These are phyloP conservation scores for Meloidogyne exigua DNA, from an alignment of 1,140 invertebrate genomes.

Conservation along the genomic window DNA sequence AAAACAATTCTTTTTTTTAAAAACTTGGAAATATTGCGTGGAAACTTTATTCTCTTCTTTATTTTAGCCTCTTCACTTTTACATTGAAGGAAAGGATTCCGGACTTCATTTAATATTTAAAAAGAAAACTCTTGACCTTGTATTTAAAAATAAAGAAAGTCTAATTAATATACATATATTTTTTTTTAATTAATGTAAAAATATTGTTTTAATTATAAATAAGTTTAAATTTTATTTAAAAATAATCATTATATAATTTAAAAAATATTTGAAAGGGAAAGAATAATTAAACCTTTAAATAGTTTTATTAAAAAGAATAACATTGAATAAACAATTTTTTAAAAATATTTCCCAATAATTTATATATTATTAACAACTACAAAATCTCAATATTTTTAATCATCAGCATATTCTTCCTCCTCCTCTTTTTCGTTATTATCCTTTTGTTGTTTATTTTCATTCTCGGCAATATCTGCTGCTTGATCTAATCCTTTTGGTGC, in stretches of 20 bases:
- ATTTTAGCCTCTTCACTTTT: neutral
- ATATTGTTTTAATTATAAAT: too few species aligned
- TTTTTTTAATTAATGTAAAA: too few species aligned
- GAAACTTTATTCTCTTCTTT: neutral
- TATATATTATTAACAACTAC: neutral
- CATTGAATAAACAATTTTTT: too few species aligned
- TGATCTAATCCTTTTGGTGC: slow-evolving; percentile 61
- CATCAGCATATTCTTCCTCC: slow-evolving; percentile 32
- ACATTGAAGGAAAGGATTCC: neutral
- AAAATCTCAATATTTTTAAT: slow-evolving; percentile 20
- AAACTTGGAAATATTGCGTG: neutral
- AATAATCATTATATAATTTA: too few species aligned
- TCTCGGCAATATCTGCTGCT: slow-evolving; percentile 50
- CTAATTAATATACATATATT: neutral
- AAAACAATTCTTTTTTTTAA: too few species aligned
- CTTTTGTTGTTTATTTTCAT: slow-evolving; percentile 32
- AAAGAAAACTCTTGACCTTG: neutral
- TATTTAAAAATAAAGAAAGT: neutral
- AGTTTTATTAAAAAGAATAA: too few species aligned
- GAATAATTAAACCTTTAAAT: too few species aligned
- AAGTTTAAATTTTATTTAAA: too few species aligned
- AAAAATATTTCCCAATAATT: neutral
- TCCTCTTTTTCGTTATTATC: slow-evolving; percentile 19
- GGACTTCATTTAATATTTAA: neutral
- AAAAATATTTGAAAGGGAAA: too few species aligned